Conservation (phyloP, 2,797 vertebrate genomes). For the Eupleurogrammus muticus region DNA sequence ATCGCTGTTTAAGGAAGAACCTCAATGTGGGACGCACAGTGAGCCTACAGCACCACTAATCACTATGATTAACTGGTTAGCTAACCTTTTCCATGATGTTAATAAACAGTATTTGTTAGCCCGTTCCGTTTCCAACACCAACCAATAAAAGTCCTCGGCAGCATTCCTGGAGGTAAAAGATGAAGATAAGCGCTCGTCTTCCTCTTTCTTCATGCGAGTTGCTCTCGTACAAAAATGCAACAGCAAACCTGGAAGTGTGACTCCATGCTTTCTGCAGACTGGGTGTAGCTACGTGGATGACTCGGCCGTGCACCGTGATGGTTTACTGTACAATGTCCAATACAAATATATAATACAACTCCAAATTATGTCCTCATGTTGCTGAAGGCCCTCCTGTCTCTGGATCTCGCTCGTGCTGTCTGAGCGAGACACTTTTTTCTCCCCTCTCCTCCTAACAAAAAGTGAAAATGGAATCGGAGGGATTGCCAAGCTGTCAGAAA, state of each 20-base stretch:
- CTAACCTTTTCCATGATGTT: slow-evolving; percentile 29
- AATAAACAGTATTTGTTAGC: slow-evolving; percentile 34
- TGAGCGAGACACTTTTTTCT: slow-evolving; percentile 33
- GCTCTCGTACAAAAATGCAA: slow-evolving; percentile 13
- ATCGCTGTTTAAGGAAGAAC: slow-evolving; percentile 32
- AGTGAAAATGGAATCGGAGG: slow-evolving; percentile 57
- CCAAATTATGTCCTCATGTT: slow-evolving; percentile 27
- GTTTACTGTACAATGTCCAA: slow-evolving; percentile 34
- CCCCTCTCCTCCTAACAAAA: slow-evolving; percentile 28
- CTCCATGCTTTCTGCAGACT: slow-evolving; percentile 22
- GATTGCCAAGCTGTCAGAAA: slow-evolving; percentile 49
- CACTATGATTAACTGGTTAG: slow-evolving; percentile 26
- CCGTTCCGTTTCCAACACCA: slow-evolving; percentile 29
- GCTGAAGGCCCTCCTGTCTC: slow-evolving; percentile 42
- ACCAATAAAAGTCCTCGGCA: slow-evolving; percentile 6
- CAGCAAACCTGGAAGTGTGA: background rate
- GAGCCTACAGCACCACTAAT: slow-evolving; percentile 6
- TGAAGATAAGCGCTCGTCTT: background rate
- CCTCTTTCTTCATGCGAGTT: background rate
- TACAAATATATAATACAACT: slow-evolving; percentile 49
- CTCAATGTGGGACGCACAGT: slow-evolving; percentile 15
- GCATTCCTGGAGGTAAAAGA: slow-evolving; percentile 6
- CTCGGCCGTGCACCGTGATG: slow-evolving; percentile 7
- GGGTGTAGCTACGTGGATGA: slow-evolving; percentile 29
- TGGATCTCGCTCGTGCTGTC: slow-evolving; percentile 21